Conservation (phyloP, 1,140 invertebrate species). For the Heliconius hewitsoni region DNA sequence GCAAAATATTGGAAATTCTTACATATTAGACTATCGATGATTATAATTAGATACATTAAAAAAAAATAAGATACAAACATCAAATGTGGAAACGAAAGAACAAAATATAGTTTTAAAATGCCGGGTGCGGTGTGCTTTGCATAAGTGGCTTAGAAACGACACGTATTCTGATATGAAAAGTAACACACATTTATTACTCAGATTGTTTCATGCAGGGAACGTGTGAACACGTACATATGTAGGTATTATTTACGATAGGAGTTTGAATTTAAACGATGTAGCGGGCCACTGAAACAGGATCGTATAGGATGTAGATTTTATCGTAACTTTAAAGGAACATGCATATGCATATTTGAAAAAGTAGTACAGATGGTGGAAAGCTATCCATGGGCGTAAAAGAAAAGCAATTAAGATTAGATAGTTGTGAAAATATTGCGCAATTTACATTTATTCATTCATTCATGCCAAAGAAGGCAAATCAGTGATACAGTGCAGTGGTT, state of each 20-base stretch:
- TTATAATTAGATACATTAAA: not conserved
- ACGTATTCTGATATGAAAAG: slow-evolving; percentile 31
- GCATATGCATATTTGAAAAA: slow-evolving; percentile 9
- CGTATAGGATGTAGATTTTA: slow-evolving; percentile 15
- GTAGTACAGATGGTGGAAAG: not conserved
- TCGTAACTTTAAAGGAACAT: slow-evolving; percentile 28
- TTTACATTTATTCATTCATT: not conserved
- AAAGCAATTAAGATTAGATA: not conserved
- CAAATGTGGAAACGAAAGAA: not conserved
- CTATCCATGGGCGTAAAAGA: slow-evolving; percentile 5
- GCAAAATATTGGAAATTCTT: slow-evolving; percentile 42
- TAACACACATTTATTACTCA: slow-evolving; percentile 33
- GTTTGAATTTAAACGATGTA: slow-evolving; percentile 21
- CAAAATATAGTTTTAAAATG: slow-evolving; percentile 2
- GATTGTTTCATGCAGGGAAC: slow-evolving; percentile 36
- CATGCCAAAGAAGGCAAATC: slow-evolving; percentile 31
- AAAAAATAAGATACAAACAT: not conserved
- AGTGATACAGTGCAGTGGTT: slow-evolving; percentile 24
- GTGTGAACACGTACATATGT: slow-evolving; percentile 22
- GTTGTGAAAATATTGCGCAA: not conserved
- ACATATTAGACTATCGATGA: not conserved
- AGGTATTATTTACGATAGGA: slow-evolving; percentile 26
- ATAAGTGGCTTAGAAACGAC: slow-evolving; percentile 25
- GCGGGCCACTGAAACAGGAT: slow-evolving; percentile 21
- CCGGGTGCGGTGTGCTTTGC: slow-evolving; percentile 19